Conservation (phyloP, 2,888 invertebrate genomes). For the Stictocephala bisonia region DNA sequence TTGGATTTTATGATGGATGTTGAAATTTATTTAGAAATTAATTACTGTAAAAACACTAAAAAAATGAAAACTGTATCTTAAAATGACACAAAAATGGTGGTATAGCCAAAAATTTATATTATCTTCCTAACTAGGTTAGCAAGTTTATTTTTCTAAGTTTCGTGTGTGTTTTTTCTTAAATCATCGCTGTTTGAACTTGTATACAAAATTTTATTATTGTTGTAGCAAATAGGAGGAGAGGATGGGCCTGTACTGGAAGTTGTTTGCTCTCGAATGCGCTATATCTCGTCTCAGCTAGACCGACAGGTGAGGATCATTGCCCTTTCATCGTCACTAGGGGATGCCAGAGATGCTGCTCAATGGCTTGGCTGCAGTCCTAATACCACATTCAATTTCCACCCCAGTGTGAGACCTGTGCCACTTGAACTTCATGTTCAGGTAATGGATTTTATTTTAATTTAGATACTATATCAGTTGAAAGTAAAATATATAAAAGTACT, state of each 20-base stretch:
- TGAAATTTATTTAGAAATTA: too few relatives aligned
- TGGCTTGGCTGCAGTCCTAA: slow-evolving; percentile 97
- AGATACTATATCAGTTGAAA: neutral
- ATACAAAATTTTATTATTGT: too few relatives aligned
- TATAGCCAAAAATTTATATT: too few relatives aligned
- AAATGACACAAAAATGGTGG: too few relatives aligned
- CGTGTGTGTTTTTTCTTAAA: too few relatives aligned
- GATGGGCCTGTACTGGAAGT: slow-evolving; percentile 95
- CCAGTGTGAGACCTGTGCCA: slow-evolving; percentile 95
- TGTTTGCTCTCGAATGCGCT: slow-evolving; percentile 91
- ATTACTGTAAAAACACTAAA: too few relatives aligned
- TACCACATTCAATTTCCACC: slow-evolving; percentile 98
- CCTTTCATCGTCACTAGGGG: slow-evolving; percentile 91
- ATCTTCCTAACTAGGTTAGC: too few relatives aligned
- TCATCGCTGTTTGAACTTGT: too few relatives aligned
- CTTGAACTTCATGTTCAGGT: slow-evolving; percentile 91
- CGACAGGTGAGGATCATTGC: slow-evolving; percentile 92
- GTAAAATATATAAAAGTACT: neutral
- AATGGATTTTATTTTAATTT: neutral
- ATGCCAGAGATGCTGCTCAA: slow-evolving; percentile 94
- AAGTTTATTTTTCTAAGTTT: too few relatives aligned
- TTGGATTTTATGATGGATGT: too few relatives aligned
- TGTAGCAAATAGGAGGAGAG: slow-evolving; percentile 80
- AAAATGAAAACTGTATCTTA: too few relatives aligned
- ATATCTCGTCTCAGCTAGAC: slow-evolving; percentile 95